phyloP scores from a whole-genome alignment of 2,113 vertebrate species.

The Parus major region DNA sequence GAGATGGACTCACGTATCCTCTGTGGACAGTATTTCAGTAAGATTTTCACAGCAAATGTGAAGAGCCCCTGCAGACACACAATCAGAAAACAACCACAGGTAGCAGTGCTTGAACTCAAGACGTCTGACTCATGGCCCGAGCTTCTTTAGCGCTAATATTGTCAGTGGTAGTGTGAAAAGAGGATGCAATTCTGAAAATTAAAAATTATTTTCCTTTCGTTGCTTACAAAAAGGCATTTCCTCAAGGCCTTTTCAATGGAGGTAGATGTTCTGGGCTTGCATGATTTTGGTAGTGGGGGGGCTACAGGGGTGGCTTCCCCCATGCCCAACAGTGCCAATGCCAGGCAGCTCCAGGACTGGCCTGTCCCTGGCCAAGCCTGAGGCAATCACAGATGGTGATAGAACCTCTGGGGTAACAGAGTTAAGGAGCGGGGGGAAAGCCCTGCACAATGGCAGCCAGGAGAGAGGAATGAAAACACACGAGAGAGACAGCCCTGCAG shows the following conservation, averaged over 20 bases:
- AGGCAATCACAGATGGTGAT: not conserved
- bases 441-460: not conserved
- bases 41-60: not conserved
- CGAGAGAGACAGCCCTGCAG: not conserved
- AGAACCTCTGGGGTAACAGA: not conserved
- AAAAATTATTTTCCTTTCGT: not conserved
- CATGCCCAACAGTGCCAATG: fast-evolving
- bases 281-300: not conserved
- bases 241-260: not conserved
- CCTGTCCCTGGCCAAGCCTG: fast-evolving
- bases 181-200: not conserved
- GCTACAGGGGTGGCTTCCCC: not conserved
- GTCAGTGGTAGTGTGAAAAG: fast-evolving
- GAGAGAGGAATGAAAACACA: not conserved
- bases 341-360: fast-evolving
- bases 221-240: not conserved
- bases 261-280: not conserved
- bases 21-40: not conserved
- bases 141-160: not conserved
- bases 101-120: not conserved
- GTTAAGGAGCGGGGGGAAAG: fast-evolving
- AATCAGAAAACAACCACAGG: not conserved
- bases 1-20: not conserved
- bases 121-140: not conserved
- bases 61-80: not conserved